Evolutionary conservation across 2,797 vertebrate species (phyloP), one percentile per base, ranked within the genome.

Genomic region (Varecia variegata): DNA sequence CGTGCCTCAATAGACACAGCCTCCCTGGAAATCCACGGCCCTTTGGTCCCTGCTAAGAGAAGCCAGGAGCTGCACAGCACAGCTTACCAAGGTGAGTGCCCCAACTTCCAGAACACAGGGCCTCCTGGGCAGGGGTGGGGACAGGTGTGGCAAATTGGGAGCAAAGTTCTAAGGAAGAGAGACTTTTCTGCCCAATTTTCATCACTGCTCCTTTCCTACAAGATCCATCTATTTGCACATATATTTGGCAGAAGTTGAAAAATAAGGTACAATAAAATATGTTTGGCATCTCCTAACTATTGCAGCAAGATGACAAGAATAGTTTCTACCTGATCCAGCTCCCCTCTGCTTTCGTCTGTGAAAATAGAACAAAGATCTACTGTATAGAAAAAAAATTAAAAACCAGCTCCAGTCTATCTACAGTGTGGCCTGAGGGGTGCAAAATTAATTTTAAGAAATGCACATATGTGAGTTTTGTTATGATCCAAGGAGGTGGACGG

Each of bases 61-160:
- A 1, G 12, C 7, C 15, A 74, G 58, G 40, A 23, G 25, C 12
- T 21, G 20, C 6, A 12, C 2, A 30, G 35, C 62, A 60, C 30
- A 15, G 50, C 5, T 60, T 52, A 9, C 43, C 50, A 38, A 82
- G 32, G 52, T 27, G 68, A 60, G 52, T 9, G 7, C 3, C 21
- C 35, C 35, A 21, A 32, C 17, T 32, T 45, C 10, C 18, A 1
- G 2, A n/a, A 43, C 7, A 1, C 47, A 38, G 0, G 52, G 43
- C 86, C 54, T 40, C 20, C 85, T 38, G 23, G 21, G 20, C 7
- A 18, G 17, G 76, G 18, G 43, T n/a, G 1, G 0, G 30, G 32
- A 15, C 25, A 10, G 4, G 2, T n/a, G 15, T 11, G 35, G 30
- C 0, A 3, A 43, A 30, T 7, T 58, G 11, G 12, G 7, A 60